Conservation (phyloP, 2,888 invertebrate genomes). For the Caenorhabditis doughertyi region DNA sequence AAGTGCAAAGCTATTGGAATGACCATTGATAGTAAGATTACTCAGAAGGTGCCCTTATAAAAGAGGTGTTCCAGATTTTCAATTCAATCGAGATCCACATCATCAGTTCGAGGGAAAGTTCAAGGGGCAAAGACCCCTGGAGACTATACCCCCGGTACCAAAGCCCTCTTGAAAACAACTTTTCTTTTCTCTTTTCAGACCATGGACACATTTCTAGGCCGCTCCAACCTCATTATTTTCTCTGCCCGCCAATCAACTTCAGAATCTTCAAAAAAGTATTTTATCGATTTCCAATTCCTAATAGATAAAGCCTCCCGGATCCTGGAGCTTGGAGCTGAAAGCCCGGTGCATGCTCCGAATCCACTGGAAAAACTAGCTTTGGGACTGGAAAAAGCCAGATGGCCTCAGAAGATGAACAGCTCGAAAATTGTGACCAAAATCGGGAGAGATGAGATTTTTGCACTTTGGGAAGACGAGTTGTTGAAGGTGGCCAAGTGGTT, state of each 20-base stretch:
- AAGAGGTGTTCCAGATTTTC: conserved; percentile 10
- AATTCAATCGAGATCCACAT: conserved; percentile 4
- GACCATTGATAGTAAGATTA: conserved; percentile 56
- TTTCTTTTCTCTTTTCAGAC: conserved; percentile 40
- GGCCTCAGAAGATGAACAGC: too few relatives aligned
- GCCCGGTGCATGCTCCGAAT: background rate
- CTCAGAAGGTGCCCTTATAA: background rate
- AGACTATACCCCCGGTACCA: background rate
- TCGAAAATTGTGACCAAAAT: too few relatives aligned
- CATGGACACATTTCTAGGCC: too few relatives aligned
- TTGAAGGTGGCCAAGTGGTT: too few relatives aligned
- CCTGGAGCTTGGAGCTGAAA: conserved; percentile 23
- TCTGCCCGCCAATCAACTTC: too few relatives aligned
- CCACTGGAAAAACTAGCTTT: background rate
- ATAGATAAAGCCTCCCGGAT: too few relatives aligned
- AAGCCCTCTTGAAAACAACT: background rate
- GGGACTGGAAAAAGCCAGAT: background rate
- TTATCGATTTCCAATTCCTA: too few relatives aligned
- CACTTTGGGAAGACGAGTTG: too few relatives aligned
- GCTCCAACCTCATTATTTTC: too few relatives aligned
- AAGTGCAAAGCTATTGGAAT: conserved; percentile 56
- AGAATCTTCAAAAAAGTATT: too few relatives aligned
- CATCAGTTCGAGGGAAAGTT: background rate
- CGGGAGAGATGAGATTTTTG: too few relatives aligned
- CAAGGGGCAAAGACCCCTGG: background rate